A percentile compares a stretch with the other conserved stretches of the same genome.
Evolutionary conservation across 2,888 invertebrate genomes (phyloP).

Genomic region (Drosophila neotestacea): DNA sequence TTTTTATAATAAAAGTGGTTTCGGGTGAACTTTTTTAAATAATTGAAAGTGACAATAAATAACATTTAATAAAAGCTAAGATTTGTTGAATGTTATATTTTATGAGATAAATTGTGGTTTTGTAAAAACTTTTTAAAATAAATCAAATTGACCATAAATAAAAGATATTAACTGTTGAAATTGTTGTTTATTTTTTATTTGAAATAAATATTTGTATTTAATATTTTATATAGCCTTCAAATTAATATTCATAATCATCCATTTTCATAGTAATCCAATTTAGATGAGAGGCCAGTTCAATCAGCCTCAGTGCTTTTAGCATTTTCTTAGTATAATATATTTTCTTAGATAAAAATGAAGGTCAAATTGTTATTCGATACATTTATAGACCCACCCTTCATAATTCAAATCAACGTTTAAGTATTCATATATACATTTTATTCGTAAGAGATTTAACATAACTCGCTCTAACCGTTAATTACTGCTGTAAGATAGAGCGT

Average conservation of each 20-base stretch:
- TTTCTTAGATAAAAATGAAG: conserved; percentile 7
- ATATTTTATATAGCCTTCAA: no score
- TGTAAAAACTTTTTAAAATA: no score
- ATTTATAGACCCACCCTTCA: conserved; percentile 13
- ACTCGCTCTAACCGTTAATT: conserved; percentile 25
- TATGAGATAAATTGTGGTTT: no score
- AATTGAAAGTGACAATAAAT: neutral
- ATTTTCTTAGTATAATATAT: no score
- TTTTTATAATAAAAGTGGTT: neutral
- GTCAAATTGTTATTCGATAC: conserved; percentile 1
- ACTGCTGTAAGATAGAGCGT: conserved; percentile 9
- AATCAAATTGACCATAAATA: no score
- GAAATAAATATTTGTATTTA: no score
- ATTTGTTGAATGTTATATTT: no score
- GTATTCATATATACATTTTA: conserved; percentile 11
- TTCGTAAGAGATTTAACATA: conserved; percentile 19
- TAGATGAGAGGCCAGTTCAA: neutral
- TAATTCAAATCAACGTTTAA: neutral
- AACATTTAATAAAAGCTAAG: neutral
- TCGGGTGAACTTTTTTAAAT: neutral
- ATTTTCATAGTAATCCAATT: neutral
- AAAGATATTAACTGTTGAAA: no score
- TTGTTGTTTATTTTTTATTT: no score
- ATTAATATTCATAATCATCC: no score
- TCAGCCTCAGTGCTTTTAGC: neutral